phyloP scores from a whole-genome alignment of 1,140 invertebrate species.

The Rhyzopertha dominica region DNA sequence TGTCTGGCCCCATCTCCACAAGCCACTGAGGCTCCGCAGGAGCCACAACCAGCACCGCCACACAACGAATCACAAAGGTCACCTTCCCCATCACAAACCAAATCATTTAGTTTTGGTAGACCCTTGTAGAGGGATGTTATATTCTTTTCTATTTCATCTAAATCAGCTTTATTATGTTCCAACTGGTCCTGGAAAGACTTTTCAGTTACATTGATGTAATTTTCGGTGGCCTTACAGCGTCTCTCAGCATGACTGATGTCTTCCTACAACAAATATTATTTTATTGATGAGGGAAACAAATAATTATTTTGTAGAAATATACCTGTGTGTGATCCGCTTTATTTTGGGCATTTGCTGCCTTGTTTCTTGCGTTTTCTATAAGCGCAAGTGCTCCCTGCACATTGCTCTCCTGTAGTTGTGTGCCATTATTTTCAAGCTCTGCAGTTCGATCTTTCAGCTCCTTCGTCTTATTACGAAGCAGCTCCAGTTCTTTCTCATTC shows the following conservation, averaged over 20 bases:
- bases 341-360: constrained; percentile 64
- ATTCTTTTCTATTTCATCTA: constrained; percentile 60
- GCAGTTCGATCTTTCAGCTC: constrained; percentile 67
- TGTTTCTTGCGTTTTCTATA: constrained; percentile 72
- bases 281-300: constrained; percentile 43
- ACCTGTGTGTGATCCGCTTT: constrained; percentile 56
- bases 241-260: constrained; percentile 71
- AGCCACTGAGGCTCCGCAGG: constrained; percentile 78
- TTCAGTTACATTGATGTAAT: constrained; percentile 65
- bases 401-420: constrained; percentile 88
- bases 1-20: constrained; percentile 85
- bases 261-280: constrained; percentile 51
- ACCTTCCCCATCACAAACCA: constrained; percentile 78
- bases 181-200: constrained; percentile 65
- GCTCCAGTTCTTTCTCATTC: constrained; percentile 70
- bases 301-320: neutral
- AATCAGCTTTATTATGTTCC: constrained; percentile 61
- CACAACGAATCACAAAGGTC: constrained; percentile 85
- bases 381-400: constrained; percentile 91
- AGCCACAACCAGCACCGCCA: constrained; percentile 89
- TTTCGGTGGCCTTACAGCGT: constrained; percentile 78
- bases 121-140: constrained; percentile 61
- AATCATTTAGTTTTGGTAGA: constrained; percentile 80
- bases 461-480: constrained; percentile 67
- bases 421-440: constrained; percentile 79